phyloP scores from a whole-genome alignment of 2,888 invertebrate species.

The Boloria euphrosyne region DNA sequence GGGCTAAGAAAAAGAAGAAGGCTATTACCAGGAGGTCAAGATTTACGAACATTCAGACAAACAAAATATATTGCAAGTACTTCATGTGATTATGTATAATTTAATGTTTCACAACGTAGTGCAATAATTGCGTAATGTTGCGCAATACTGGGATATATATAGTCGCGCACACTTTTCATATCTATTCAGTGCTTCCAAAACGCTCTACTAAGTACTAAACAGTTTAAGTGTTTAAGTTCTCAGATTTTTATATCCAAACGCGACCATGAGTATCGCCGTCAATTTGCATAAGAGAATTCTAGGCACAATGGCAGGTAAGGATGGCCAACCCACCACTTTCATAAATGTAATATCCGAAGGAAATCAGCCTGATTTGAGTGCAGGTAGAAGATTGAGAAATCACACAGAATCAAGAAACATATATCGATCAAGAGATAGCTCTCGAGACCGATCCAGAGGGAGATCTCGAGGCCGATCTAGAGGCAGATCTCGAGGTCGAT shows the following conservation, averaged over 20 bases:
- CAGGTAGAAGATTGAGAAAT: not conserved
- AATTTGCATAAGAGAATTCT: conserved; percentile 14
- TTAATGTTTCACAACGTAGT: conserved; percentile 31
- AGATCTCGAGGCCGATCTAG: conserved; percentile 2
- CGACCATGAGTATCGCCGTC: conserved; percentile 25
- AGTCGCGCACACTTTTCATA: not conserved
- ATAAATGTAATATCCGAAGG: conserved; percentile 6
- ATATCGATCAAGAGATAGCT: not conserved
- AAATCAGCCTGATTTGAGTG: not conserved
- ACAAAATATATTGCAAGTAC: conserved; percentile 28
- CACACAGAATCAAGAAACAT: conserved; percentile 19
- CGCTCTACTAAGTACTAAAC: not conserved
- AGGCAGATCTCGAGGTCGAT: conserved; percentile 19
- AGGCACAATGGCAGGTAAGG: conserved; percentile 24
- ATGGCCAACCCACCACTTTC: conserved; percentile 11
- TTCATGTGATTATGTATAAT: conserved; percentile 2
- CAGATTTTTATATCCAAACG: not conserved
- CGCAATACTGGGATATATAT: conserved; percentile 28
- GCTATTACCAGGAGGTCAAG: too few relatives aligned
- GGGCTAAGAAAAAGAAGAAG: too few relatives aligned
- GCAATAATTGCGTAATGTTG: conserved; percentile 32
- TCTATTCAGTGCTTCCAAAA: not conserved
- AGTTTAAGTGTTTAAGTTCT: not conserved
- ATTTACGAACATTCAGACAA: not conserved
- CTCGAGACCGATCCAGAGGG: conserved; percentile 20